Evolutionary conservation across 2,888 invertebrate species (phyloP).

Genomic region (Drosophila kanekoi): DNA sequence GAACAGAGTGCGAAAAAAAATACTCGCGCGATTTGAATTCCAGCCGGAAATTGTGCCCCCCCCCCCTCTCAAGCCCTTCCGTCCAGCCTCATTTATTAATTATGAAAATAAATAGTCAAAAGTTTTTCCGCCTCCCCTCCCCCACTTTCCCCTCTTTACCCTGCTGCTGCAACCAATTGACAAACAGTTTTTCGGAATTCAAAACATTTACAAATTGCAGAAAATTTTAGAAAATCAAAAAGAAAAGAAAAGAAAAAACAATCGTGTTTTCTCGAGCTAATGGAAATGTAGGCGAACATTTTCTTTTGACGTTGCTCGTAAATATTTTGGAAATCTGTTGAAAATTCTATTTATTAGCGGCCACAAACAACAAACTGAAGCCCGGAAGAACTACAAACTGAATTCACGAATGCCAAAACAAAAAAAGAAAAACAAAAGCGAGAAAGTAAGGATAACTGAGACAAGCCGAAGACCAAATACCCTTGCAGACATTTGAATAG

Average conservation of each 20-base stretch:
- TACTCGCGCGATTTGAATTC: constrained; percentile 20
- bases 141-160: too few relatives aligned
- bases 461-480: neutral
- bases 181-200: constrained; percentile 23
- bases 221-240: constrained; percentile 17
- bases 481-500: neutral
- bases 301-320: constrained; percentile 40
- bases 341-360: constrained; percentile 20
- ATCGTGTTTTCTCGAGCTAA: neutral
- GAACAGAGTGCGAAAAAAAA: constrained; percentile 14
- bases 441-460: too few relatives aligned
- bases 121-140: neutral
- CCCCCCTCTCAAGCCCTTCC: too few relatives aligned
- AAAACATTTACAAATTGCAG: constrained; percentile 4
- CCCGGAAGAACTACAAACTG: constrained; percentile 29
- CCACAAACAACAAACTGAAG: constrained; percentile 4
- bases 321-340: constrained; percentile 42
- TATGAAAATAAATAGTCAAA: constrained; percentile 36
- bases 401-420: constrained; percentile 10
- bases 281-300: constrained; percentile 11
- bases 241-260: constrained; percentile 1
- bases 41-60: constrained; percentile 9
- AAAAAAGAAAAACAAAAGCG: neutral
- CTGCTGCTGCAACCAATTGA: constrained; percentile 9
- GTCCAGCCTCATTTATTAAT: constrained; percentile 12